phyloP scores from a whole-genome alignment of 2,888 invertebrate species.

The Catocala fraxini region DNA sequence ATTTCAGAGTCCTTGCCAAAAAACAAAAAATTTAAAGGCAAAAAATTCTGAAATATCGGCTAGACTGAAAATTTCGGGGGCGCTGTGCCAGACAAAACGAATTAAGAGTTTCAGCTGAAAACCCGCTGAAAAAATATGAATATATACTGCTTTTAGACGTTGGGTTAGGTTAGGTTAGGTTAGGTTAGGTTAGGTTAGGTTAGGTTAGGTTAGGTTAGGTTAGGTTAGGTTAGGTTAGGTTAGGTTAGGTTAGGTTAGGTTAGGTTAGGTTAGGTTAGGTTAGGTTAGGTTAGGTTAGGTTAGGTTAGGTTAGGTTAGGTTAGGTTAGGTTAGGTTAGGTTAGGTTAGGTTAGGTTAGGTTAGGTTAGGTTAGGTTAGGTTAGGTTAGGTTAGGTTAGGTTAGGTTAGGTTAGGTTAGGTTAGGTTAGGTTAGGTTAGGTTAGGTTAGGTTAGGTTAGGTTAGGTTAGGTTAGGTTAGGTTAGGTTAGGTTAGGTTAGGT shows the following conservation, averaged over 20 bases:
- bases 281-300: conserved; percentile 38
- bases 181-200: conserved; percentile 43
- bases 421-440: conserved; percentile 29
- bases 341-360: conserved; percentile 43
- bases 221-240: conserved; percentile 48
- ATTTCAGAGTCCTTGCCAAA: too few relatives aligned
- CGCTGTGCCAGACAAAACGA: too few relatives aligned
- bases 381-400: conserved; percentile 38
- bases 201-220: conserved; percentile 38
- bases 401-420: conserved; percentile 29
- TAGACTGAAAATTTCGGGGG: too few relatives aligned
- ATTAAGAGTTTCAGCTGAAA: too few relatives aligned
- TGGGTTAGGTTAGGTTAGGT: conserved; percentile 36
- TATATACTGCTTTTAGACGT: too few relatives aligned
- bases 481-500: conserved; percentile 37
- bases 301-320: conserved; percentile 49
- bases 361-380: conserved; percentile 45
- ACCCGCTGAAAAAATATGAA: too few relatives aligned
- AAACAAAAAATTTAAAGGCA: too few relatives aligned
- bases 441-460: conserved; percentile 33
- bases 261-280: conserved; percentile 40
- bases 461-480: conserved; percentile 37
- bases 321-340: conserved; percentile 46
- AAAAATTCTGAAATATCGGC: too few relatives aligned
- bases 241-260: conserved; percentile 41